A percentile compares a stretch with the other conserved stretches of the same genome.
phyloP scores from a whole-genome alignment of 1,140 invertebrate genomes.

The Drosophila ambigua region DNA sequence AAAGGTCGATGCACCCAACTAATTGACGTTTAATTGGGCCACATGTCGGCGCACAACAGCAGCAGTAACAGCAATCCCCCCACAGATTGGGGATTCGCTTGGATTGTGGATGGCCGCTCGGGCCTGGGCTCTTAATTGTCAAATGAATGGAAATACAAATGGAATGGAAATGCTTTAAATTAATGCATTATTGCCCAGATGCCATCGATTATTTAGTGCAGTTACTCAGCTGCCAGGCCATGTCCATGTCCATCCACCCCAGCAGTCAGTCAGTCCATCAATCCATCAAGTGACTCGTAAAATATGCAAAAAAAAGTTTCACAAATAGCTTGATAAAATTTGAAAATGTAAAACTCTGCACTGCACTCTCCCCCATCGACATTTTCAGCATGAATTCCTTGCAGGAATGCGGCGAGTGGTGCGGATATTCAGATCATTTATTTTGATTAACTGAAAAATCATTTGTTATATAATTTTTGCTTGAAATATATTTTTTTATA shows the following conservation, averaged over 20 bases:
- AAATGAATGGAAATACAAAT: slow-evolving; percentile 43
- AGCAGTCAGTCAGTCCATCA: slow-evolving; percentile 30
- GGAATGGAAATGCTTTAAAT: slow-evolving; percentile 47
- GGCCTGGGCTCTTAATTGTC: slow-evolving; percentile 49
- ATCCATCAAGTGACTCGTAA: slow-evolving; percentile 44
- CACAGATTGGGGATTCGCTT: slow-evolving; percentile 12
- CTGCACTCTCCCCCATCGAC: slow-evolving; percentile 7
- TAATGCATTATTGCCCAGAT: slow-evolving; percentile 62
- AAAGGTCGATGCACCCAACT: slow-evolving; percentile 50
- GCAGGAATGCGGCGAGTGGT: not conserved
- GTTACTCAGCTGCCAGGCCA: slow-evolving; percentile 16
- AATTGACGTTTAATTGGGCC: slow-evolving; percentile 63
- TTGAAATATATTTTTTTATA: too few species aligned
- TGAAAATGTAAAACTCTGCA: slow-evolving; percentile 27
- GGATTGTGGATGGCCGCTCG: not conserved
- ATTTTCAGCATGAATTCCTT: slow-evolving; percentile 2
- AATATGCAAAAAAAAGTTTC: slow-evolving; percentile 50
- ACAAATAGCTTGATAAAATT: slow-evolving; percentile 46
- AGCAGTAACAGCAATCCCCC: not conserved
- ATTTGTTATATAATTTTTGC: too few species aligned
- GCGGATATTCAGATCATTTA: too few species aligned
- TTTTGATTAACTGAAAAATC: too few species aligned
- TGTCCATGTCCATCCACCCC: slow-evolving; percentile 36
- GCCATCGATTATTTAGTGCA: slow-evolving; percentile 66
- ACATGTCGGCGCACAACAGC: slow-evolving; percentile 12